Evolutionary conservation across 1,140 invertebrate species (phyloP).

Genomic region (Drosophila takahashii): DNA sequence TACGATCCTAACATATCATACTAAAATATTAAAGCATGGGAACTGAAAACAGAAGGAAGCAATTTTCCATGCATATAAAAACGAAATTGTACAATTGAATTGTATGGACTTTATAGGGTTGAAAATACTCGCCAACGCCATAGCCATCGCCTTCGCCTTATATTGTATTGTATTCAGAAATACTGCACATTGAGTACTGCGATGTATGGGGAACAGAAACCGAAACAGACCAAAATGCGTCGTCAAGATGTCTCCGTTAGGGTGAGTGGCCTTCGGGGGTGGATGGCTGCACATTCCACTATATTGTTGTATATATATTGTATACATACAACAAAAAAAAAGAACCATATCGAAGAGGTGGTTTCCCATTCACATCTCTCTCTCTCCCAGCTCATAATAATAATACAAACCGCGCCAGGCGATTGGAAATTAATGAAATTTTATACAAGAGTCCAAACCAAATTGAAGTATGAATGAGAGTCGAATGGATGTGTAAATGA

Average conservation of each 20-base stretch:
- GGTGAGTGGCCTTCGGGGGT: constrained; percentile 7
- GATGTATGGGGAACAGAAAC: neutral
- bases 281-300: constrained; percentile 11
- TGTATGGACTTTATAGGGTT: constrained; percentile 9
- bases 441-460: constrained; percentile 53
- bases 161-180: neutral
- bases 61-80: neutral
- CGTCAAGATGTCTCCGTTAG: constrained; percentile 1
- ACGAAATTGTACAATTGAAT: constrained; percentile 5
- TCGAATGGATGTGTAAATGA: constrained; percentile 36
- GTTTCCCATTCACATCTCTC: neutral
- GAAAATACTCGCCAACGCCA: neutral
- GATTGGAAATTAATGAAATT: constrained; percentile 78
- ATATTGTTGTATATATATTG: neutral
- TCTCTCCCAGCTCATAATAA: constrained; percentile 17
- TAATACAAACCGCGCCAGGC: constrained; percentile 21
- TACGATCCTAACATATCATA: too few relatives aligned
- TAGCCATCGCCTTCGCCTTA: neutral
- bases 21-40: neutral
- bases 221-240: neutral
- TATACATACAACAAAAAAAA: neutral
- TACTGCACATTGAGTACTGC: neutral
- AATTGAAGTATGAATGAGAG: constrained; percentile 50
- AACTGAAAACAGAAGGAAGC: neutral
- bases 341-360: constrained; percentile 6